Base-by-base conservation (phyloP, 2,888 invertebrate genomes). In the Agrotis puta region DNA sequence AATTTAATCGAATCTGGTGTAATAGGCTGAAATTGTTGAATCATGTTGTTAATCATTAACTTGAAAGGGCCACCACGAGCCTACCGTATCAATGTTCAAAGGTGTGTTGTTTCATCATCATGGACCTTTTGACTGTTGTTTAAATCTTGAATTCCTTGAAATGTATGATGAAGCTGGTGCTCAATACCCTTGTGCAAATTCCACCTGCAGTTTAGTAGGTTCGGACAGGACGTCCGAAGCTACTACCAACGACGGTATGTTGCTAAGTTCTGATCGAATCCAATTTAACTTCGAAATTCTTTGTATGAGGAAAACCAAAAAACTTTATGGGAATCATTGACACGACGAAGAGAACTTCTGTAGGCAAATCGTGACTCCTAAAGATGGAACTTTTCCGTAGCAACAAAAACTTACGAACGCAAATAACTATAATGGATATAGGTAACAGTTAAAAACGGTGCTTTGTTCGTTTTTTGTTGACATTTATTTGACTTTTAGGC, bases 381-480 rank as follows among this genome's bases (percentile, higher is more conserved):
- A 62, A 14, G 45, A 59, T 33, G n/a, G 27, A 6, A 61, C 33
- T 50, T 65, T 68, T 58, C 51, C 22, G 13, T 50, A 27, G 39
- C 43, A 39, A 56, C 22, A 80, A 70, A 82, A 70, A 61, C 68
- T 54, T 9, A 18, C 13, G 27, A 54, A 39, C 50, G 24, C 64
- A 47, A 63, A 70, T 64, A 53, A 65, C 50, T n/a, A 63, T 61
- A 63, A 68, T 77, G 11, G 45, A 68, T 79, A 70, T 70, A 54
- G 24, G 51, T 66, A 65, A 85, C 81, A 73, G 81, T 84, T 72
- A 63, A 69, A 66, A 78, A 73, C 74, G 62, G 74, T 69, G 64
- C 73, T 70, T 82, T 74, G 77, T 78, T 66, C 54, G 61, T 56
- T 74, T 84, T 82, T 85, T 83, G 61, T 45, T 18, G 57, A 74